Base-by-base conservation (phyloP, 1,140 invertebrate species). In the Hypothenemus hampei region DNA sequence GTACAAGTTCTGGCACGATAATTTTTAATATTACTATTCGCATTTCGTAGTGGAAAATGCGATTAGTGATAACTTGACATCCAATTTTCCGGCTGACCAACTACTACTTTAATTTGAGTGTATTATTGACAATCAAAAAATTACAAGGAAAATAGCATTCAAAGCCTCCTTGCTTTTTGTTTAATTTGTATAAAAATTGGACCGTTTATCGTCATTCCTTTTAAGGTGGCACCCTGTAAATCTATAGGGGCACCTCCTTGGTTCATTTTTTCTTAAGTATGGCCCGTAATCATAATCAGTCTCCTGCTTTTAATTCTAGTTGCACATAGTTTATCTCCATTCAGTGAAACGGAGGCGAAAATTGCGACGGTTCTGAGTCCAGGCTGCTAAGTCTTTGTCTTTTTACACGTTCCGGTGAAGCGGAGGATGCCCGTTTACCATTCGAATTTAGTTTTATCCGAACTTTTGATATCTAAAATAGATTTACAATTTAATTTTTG, bases 401-500 rank as follows among this genome's bases (percentile, higher is more conserved):
- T 19, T 55, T 57, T 13, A 26, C 40, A 39, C 40, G 46, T 6
- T 40, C 47, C 13, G 52, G 51, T 10, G 57, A 59, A 22, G 20
- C 35, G 4, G 52, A 33, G 15, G 29, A 41, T 21, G 50, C 45
- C 57, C 62, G 40, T 52, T 65, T 59, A 15, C 29, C n/a, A n/a
- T n/a, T n/a, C n/a, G n/a, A n/a, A n/a, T n/a, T n/a, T n/a, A n/a
- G n/a, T n/a, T n/a, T n/a, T n/a, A n/a, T n/a, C n/a, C n/a, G n/a
- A n/a, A n/a, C n/a, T n/a, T n/a, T n/a, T n/a, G n/a, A n/a, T n/a
- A n/a, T n/a, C n/a, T n/a, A n/a, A n/a, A n/a, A n/a, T n/a, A n/a
- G n/a, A n/a, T n/a, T n/a, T n/a, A n/a, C n/a, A n/a, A n/a, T n/a
- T n/a, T n/a, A n/a, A n/a, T n/a, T n/a, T n/a, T n/a, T n/a, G 26